A percentile compares a stretch with the other conserved stretches of the same genome.
phyloP scores from a whole-genome alignment of 2,888 invertebrate genomes.

The Chromoteleia sp. region DNA sequence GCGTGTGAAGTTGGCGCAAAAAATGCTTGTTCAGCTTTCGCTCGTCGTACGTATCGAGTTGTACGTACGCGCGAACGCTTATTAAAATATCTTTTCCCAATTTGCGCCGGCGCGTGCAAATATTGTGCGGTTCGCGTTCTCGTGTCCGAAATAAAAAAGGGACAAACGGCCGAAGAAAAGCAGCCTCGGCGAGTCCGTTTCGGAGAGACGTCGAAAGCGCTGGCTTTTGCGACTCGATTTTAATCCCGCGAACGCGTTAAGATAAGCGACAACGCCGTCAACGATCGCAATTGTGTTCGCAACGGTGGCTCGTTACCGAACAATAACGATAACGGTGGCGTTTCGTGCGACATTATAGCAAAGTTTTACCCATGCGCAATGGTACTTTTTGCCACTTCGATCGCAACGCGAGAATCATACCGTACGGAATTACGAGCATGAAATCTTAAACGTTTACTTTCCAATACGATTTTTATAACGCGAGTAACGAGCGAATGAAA shows the following conservation, averaged over 20 bases:
- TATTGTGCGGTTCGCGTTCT: slow-evolving; percentile 40
- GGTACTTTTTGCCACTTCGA: too few species aligned
- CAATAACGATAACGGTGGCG: slow-evolving; percentile 20
- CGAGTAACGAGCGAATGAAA: too few species aligned
- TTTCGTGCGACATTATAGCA: background rate
- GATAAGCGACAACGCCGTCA: slow-evolving; percentile 17
- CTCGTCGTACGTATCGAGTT: slow-evolving; percentile 32
- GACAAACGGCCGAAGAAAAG: slow-evolving; percentile 8
- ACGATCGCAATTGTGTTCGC: slow-evolving; percentile 7
- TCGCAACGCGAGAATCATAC: too few species aligned
- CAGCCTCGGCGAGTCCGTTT: slow-evolving; percentile 18
- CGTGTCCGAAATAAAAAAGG: slow-evolving; percentile 40
- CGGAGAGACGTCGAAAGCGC: background rate
- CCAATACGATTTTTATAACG: too few species aligned
- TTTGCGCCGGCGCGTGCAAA: slow-evolving; percentile 41
- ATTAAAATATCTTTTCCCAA: slow-evolving; percentile 63
- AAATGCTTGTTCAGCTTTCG: slow-evolving; percentile 57
- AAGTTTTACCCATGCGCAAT: too few species aligned
- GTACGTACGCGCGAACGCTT: slow-evolving; percentile 29
- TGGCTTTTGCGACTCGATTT: slow-evolving; percentile 2
- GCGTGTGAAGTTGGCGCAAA: slow-evolving; percentile 51
- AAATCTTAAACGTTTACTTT: too few species aligned
- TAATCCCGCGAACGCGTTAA: slow-evolving; percentile 13
- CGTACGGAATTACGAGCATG: too few species aligned
- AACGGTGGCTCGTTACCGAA: background rate